Base-by-base conservation (phyloP, 2,888 invertebrate genomes). In the Plutella xylostella region DNA sequence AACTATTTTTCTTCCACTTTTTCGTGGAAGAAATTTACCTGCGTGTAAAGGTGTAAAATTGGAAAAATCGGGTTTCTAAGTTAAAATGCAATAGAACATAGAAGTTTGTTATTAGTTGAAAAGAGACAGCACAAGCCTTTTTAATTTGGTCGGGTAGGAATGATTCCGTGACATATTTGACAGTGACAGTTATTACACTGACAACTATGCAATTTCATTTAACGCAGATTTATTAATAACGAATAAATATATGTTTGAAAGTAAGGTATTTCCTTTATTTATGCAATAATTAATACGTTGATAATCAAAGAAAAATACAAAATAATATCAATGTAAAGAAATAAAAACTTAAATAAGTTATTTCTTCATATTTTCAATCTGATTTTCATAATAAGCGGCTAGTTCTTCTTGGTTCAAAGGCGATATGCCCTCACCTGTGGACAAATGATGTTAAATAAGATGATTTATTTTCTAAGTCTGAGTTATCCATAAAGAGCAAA, bases 1-100 rank as follows among this genome's bases (percentile, higher is more conserved):
- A 59, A 62, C 39, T 43, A 54, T 60, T 57, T 65, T 64, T 55
- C 67, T 68, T 60, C 69, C 70, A 74, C 68, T 59, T 61, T 61
- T 48, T 48, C 48, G 65, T 70, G 69, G 65, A 73, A 71, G 66
- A 70, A 64, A 58, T 62, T 54, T 43, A 31, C 50, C 45, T 50
- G 54, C 47, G 3, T 15, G 46, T 30, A 15, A 12, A 17, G 45
- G 51, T 51, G 55, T 50, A 44, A 38, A 25, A n/a, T 14, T 3
- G 2, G 4, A 33, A 3, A 17, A 37, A 22, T 30, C 7, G 4
- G 20, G 19, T 44, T 18, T 15, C 33, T 50, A 44, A 45, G 49
- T 48, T 48, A 53, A 21, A 49, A 38, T 34, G 18, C 43, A 31
- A 51, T 45, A 45, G 31, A n/a, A 4, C 9, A 2, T 6, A 12